Base-by-base conservation (phyloP, 2,888 invertebrate genomes). In the Meloe dianella region DNA sequence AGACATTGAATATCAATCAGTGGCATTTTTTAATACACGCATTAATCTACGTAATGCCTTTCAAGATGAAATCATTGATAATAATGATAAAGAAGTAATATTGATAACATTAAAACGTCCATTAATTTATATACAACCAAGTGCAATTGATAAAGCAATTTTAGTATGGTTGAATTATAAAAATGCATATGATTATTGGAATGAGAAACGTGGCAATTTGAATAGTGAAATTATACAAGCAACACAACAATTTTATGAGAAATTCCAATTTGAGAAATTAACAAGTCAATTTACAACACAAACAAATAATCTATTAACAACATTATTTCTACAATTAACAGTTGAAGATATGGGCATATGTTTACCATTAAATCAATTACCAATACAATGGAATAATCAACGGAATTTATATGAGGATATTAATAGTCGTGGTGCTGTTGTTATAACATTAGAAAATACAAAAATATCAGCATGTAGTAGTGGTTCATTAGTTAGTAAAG, bases 121-220 rank as follows among this genome's bases (percentile, higher is more conserved):
- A 0, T 88, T 98, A 71, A 91, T 99, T 71, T 97, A 97, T 85
- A 93, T 98, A 65, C 98, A 98, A 84, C 98, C 98, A 0, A 91
- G 96, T 79, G 98, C 99, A 9, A 94, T 99, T 63, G 99, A 99
- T 84, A 97, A 97, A 86, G 98, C 97, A 14, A 97, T 99, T 73
- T 88, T 99, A 22, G 96, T 99, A 58, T 99, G 99, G 98, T 87
- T 99, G 71, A 98, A 99, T 86, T 99, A 99, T 82, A 98, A 98
- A 85, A 98, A 98, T 84, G 98, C 98, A 0, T 98, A 98, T 81
- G 98, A 99, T 82, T 98, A 98, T 84, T 99, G 98, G 98, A 96
- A 95, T 75, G 97, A 97, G 83, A 98, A 98, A 84, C 86, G 98
- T 5, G 91, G 95, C 6, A 95, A 92, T 76, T 86, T 97, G 54